phyloP scores from a whole-genome alignment of 2,797 vertebrate species.

The Enteromius unitaeniatus region DNA sequence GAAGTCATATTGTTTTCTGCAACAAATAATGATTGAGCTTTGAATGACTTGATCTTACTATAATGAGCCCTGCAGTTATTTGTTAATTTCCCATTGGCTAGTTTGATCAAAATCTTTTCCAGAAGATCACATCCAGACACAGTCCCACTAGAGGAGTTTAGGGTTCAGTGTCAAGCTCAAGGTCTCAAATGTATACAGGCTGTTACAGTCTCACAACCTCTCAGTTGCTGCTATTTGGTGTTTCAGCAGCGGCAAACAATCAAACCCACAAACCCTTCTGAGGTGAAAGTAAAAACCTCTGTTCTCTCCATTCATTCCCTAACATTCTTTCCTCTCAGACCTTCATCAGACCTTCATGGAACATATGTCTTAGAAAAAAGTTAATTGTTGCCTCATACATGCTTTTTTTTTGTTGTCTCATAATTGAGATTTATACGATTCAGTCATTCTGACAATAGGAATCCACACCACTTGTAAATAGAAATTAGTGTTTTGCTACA shows the following conservation, averaged over 20 bases:
- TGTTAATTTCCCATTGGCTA: neutral
- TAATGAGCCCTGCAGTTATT: neutral
- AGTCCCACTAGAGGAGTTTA: neutral
- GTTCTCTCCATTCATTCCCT: neutral
- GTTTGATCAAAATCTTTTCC: neutral
- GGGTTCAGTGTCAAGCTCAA: neutral
- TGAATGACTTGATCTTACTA: neutral
- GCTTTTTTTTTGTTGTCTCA: neutral
- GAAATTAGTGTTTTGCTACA: neutral
- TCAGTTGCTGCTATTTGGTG: neutral
- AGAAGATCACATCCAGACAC: neutral
- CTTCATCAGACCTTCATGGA: neutral
- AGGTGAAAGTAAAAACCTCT: constrained; percentile 15
- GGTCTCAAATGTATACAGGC: neutral
- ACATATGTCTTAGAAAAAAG: neutral
- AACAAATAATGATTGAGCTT: neutral
- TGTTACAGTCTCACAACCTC: neutral
- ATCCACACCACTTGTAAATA: neutral
- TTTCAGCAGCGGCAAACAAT: neutral
- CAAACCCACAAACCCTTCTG: constrained; percentile 28
- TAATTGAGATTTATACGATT: neutral
- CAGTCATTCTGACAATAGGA: neutral
- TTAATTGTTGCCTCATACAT: neutral
- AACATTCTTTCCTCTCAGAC: constrained; percentile 16
- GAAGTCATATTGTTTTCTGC: neutral